Evolutionary conservation across 2,797 vertebrate genomes (phyloP).

Genomic region (Thamnophis elegans): DNA sequence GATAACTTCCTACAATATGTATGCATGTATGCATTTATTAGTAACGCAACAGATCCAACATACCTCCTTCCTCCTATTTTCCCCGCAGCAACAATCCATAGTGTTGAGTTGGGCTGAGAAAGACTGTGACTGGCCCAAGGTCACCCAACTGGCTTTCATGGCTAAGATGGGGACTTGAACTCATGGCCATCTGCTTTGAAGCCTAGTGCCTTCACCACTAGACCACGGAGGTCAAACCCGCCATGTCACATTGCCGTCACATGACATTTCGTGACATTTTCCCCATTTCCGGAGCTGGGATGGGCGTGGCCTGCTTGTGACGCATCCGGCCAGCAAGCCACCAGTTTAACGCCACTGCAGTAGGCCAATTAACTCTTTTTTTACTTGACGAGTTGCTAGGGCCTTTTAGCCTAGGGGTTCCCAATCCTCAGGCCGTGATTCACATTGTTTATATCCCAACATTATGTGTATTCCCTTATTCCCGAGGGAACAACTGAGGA

Average conservation of each 20-base stretch:
- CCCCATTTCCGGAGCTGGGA: too few species aligned
- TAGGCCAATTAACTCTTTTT: too few species aligned
- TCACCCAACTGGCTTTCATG: not conserved
- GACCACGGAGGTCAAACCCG: too few species aligned
- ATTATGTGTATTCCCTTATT: not conserved
- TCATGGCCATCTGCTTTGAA: not conserved
- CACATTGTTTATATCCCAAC: not conserved
- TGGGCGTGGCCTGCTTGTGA: too few species aligned
- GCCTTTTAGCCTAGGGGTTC: not conserved
- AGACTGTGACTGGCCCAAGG: not conserved
- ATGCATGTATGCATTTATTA: not conserved
- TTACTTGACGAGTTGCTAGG: not conserved
- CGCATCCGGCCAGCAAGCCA: too few species aligned
- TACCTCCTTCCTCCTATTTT: not conserved
- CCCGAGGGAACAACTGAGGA: not conserved
- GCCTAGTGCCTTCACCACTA: not conserved
- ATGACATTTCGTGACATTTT: too few species aligned
- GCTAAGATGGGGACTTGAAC: not conserved
- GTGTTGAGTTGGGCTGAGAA: not conserved
- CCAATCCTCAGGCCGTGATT: not conserved
- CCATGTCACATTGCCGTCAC: too few species aligned
- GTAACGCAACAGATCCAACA: not conserved
- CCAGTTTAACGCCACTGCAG: too few species aligned
- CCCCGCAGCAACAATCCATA: not conserved
- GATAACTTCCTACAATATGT: too few species aligned